Conservation (phyloP, 1,140 invertebrate genomes). For the Drosophila sechellia region DNA sequence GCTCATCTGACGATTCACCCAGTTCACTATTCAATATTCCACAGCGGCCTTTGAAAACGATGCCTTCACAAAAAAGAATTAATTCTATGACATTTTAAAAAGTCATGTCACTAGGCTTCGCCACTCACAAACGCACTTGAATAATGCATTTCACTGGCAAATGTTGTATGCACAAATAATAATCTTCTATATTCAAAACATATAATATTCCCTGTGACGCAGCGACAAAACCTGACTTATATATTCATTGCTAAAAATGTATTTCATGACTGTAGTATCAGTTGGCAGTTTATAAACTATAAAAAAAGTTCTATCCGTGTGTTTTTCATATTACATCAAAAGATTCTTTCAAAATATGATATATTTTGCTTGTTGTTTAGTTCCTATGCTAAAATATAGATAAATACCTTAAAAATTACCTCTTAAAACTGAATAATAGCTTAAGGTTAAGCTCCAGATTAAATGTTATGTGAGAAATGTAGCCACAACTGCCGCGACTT, state of each 20-base stretch:
- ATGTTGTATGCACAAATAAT: constrained; percentile 3
- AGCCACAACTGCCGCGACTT: background rate
- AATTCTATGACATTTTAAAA: constrained; percentile 5
- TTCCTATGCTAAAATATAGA: too few species aligned
- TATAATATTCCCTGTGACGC: background rate
- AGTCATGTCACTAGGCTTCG: background rate
- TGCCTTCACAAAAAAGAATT: background rate
- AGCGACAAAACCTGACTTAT: background rate
- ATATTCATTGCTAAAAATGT: background rate
- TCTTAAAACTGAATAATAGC: background rate
- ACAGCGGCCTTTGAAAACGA: constrained; percentile 1
- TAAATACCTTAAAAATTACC: too few species aligned
- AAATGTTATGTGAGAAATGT: background rate
- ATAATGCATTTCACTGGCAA: constrained; percentile 9
- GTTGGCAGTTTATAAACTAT: background rate
- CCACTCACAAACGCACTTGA: background rate
- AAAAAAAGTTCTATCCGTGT: background rate
- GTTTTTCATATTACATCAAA: too few species aligned
- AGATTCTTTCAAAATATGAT: too few species aligned
- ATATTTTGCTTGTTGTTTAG: too few species aligned
- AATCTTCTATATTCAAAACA: background rate
- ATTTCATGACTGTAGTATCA: background rate
- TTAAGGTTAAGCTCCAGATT: background rate
- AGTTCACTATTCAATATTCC: background rate
- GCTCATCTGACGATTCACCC: constrained; percentile 14